Conservation (phyloP, 2,888 invertebrate species). For the Hemicrepidius hirtus region DNA sequence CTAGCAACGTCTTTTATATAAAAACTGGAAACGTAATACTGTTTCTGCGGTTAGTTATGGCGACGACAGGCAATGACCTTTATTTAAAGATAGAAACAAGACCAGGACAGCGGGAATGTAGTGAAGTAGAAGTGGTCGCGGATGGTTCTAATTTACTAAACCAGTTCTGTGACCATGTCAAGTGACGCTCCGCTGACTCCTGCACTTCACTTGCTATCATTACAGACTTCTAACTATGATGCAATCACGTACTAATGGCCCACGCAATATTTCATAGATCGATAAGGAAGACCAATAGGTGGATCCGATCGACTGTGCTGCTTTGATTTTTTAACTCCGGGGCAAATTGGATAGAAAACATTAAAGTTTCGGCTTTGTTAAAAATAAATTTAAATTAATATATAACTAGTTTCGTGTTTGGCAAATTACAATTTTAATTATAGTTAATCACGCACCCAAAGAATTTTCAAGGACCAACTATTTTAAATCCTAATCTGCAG, state of each 20-base stretch:
- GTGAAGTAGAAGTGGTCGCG: slow-evolving; percentile 66
- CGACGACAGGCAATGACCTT: slow-evolving; percentile 53
- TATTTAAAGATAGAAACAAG: slow-evolving; percentile 65
- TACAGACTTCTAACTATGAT: slow-evolving; percentile 45
- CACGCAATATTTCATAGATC: slow-evolving; percentile 33
- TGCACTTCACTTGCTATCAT: slow-evolving; percentile 50
- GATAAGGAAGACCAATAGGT: neutral
- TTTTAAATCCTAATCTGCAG: too few relatives aligned
- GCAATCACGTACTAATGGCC: slow-evolving; percentile 43
- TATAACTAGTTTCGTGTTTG: slow-evolving; percentile 8
- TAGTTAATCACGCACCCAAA: slow-evolving; percentile 12
- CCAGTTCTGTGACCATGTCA: slow-evolving; percentile 71
- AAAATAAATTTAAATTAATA: slow-evolving; percentile 6
- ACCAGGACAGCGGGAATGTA: slow-evolving; percentile 67
- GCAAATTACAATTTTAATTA: neutral
- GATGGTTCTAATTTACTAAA: slow-evolving; percentile 71
- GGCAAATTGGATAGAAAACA: neutral
- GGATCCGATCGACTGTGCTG: too few relatives aligned
- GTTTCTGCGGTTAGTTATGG: slow-evolving; percentile 42
- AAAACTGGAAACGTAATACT: slow-evolving; percentile 44
- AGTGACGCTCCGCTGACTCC: slow-evolving; percentile 68
- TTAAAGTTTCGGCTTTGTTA: neutral
- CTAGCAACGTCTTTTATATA: slow-evolving; percentile 18
- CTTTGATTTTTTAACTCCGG: neutral
- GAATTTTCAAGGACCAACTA: neutral